Evolutionary conservation across 2,113 vertebrate genomes (phyloP).

Genomic region (Podarcis muralis): DNA sequence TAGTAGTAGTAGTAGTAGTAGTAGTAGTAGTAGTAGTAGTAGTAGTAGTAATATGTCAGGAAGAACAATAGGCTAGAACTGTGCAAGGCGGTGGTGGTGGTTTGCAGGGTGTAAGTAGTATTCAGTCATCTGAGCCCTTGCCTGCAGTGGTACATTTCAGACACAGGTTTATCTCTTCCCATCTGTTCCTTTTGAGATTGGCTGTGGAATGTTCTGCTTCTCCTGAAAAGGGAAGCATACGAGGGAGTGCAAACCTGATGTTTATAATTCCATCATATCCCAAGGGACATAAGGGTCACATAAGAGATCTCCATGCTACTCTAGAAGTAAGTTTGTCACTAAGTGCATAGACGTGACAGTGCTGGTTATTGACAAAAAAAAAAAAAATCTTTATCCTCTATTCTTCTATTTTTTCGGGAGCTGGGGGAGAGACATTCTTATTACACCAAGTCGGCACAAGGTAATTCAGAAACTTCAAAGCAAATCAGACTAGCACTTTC

Average conservation of each 20-base stretch:
- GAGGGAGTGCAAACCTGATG: not conserved
- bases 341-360: not conserved
- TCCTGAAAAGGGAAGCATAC: not conserved
- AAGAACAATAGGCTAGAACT: not conserved
- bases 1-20: not conserved
- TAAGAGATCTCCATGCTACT: not conserved
- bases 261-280: not conserved
- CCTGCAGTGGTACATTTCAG: not conserved
- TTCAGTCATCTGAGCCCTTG: not conserved
- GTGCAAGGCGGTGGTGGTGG: no score
- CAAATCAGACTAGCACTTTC: not conserved
- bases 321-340: not conserved
- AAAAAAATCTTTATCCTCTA: not conserved
- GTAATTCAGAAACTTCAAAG: conserved; percentile 27
- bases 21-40: not conserved
- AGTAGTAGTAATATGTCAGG: not conserved
- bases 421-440: not conserved
- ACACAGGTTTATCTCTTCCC: not conserved
- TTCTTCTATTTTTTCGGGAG: not conserved
- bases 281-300: no score
- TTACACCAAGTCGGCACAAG: not conserved
- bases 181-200: not conserved
- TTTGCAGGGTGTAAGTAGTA: no score
- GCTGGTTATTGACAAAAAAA: not conserved
- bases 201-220: not conserved